Evolutionary conservation across 2,797 vertebrate species (phyloP), one percentile per base, ranked within the genome.

Genomic region (Karalla daura): DNA sequence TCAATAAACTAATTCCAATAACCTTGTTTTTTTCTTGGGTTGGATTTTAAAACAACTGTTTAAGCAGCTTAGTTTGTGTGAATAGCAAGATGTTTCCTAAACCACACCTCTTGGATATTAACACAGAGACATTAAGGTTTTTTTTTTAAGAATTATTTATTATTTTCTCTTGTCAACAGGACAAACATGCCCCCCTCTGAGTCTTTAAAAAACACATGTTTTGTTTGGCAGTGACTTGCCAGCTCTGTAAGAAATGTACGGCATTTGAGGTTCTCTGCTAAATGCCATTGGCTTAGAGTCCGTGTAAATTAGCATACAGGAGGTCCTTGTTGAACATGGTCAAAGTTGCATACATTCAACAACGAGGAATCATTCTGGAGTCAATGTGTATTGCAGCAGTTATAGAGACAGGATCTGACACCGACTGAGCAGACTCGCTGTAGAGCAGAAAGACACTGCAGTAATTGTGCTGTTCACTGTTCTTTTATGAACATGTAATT

Each of bases 111-210:
- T n/a, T n/a, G n/a, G n/a, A n/a, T 10, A 30, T 13, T 9, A 43
- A 63, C 23, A 51, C 45, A 72, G n/a, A 71, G 1, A 53, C 24
- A 28, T 7, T 17, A 39, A 11, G 59, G 5, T 0, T 33, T 59
- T 25, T 37, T 43, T 37, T 44, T 37, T 23, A 4, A 33, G 20
- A 23, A 32, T 64, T 9, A 60, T 91, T 91, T 89, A 90, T 88
- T 91, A 11, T 52, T 56, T 36, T 63, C 30, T 77, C 33, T 27
- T 37, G 55, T 83, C 35, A 72, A 85, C 80, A 67, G 37, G 53
- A 68, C 50, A 76, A 33, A 60, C 15, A 12, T 35, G 27, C 20
- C 54, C 12, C 20, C 44, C 7, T 52, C 21, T 51, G 51, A 65
- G 46, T 70, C 50, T 76, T 75, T 53, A 74, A n/a, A 85, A 72